These are phyloP conservation scores for Papilio polyxenes DNA, from an alignment of 1,140 invertebrate genomes.

Conservation along the genomic window DNA sequence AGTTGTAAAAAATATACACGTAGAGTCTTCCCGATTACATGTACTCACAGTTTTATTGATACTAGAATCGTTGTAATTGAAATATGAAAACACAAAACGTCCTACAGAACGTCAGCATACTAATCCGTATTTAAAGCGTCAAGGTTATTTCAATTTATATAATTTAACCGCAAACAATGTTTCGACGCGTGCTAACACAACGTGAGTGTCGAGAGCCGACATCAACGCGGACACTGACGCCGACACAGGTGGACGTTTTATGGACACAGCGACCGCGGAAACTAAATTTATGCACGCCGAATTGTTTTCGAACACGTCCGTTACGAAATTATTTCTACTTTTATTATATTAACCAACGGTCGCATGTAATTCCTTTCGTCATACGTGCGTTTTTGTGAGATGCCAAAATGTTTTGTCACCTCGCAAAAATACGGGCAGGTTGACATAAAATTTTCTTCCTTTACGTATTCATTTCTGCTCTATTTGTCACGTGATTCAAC, in stretches of 20 bases:
- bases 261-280: slow-evolving; percentile 40
- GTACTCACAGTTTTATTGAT: slow-evolving; percentile 6
- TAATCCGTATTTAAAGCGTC: slow-evolving; percentile 24
- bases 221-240: neutral
- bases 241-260: slow-evolving; percentile 32
- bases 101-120: slow-evolving; percentile 12
- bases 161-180: slow-evolving; percentile 31
- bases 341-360: slow-evolving; percentile 39
- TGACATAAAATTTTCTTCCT: neutral
- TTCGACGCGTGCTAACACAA: slow-evolving; percentile 26
- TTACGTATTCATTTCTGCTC: neutral
- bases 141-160: slow-evolving; percentile 37
- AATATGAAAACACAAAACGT: slow-evolving; percentile 9
- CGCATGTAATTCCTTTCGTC: slow-evolving; percentile 52
- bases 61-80: neutral
- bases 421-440: neutral
- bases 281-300: slow-evolving; percentile 44
- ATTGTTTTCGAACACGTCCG: slow-evolving; percentile 45
- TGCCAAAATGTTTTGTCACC: slow-evolving; percentile 19
- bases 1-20: neutral
- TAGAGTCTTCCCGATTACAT: neutral
- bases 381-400: slow-evolving; percentile 35
- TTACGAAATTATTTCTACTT: slow-evolving; percentile 47
- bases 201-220: slow-evolving; percentile 39
- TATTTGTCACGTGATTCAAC: neutral